phyloP scores from a whole-genome alignment of 1,140 invertebrate species.

The Drosophila hydei region DNA sequence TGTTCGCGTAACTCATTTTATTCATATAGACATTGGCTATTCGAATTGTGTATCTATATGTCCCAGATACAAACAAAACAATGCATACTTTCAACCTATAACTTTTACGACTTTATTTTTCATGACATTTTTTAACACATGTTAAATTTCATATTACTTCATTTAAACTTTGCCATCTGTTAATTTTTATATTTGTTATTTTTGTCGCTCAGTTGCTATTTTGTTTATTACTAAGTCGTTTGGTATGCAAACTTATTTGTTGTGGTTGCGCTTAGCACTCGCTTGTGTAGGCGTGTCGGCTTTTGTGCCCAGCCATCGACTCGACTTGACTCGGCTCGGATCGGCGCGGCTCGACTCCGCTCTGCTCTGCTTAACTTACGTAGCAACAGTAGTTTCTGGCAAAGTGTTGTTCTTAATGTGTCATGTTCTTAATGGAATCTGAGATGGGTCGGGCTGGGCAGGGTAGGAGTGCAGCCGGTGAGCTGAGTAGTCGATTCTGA shows the following conservation, averaged over 20 bases:
- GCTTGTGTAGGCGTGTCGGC: slow-evolving; percentile 57
- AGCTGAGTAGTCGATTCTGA: slow-evolving; percentile 22
- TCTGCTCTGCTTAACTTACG: slow-evolving; percentile 6
- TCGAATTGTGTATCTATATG: too few species aligned
- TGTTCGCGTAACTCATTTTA: neutral
- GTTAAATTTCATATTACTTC: slow-evolving; percentile 5
- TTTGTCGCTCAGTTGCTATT: slow-evolving; percentile 35
- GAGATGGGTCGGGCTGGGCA: neutral
- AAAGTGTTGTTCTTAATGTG: slow-evolving; percentile 47
- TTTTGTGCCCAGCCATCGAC: slow-evolving; percentile 27
- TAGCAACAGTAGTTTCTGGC: slow-evolving; percentile 17
- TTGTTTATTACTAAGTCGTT: slow-evolving; percentile 58
- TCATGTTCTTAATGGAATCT: slow-evolving; percentile 62
- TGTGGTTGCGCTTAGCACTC: slow-evolving; percentile 39
- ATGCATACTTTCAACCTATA: too few species aligned
- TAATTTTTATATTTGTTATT: slow-evolving; percentile 18
- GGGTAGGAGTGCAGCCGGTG: slow-evolving; percentile 9
- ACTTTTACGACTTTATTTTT: too few species aligned
- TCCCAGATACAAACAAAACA: too few species aligned
- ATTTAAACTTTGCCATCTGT: slow-evolving; percentile 10
- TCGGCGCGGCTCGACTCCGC: slow-evolving; percentile 7
- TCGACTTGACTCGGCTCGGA: slow-evolving; percentile 4
- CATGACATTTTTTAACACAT: neutral
- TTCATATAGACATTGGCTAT: neutral
- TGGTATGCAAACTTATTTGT: slow-evolving; percentile 53